Conservation (phyloP, 2,113 vertebrate genomes). For the Maccullochella peelii region DNA sequence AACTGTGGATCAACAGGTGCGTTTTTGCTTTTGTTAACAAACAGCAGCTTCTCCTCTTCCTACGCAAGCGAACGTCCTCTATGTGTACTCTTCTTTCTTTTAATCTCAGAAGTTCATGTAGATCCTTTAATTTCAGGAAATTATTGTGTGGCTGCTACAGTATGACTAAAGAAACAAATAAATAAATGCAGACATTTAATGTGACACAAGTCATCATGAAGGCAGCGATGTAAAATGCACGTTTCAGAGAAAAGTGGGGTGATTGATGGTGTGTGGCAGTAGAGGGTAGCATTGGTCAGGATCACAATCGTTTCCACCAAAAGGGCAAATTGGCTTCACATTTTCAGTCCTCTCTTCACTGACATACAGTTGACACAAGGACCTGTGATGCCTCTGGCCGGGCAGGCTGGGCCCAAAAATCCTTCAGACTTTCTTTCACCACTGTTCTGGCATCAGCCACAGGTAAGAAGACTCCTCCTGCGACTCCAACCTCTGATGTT, state of each 20-base stretch:
- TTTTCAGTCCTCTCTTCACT: neutral
- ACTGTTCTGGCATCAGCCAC: neutral
- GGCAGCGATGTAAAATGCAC: neutral
- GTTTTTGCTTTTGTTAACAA: slow-evolving; percentile 1
- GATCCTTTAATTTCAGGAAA: neutral
- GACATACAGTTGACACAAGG: neutral
- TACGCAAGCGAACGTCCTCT: neutral
- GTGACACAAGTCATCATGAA: neutral
- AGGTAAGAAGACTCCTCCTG: slow-evolving; percentile 34
- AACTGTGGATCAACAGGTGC: too few species aligned
- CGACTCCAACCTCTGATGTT: slow-evolving; percentile 53
- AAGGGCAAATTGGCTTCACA: neutral
- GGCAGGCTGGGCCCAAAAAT: too few species aligned
- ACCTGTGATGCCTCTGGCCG: neutral
- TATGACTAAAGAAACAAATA: neutral
- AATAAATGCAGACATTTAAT: neutral
- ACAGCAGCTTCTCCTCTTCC: neutral
- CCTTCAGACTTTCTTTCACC: neutral
- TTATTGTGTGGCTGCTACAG: neutral
- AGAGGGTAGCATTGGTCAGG: slow-evolving; percentile 65
- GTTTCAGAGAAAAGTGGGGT: neutral
- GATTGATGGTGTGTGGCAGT: slow-evolving; percentile 39
- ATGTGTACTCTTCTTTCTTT: neutral
- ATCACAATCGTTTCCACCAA: neutral
- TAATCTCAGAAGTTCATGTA: neutral